Conservation (phyloP, 2,113 vertebrate species). For the Cacatua alba region DNA sequence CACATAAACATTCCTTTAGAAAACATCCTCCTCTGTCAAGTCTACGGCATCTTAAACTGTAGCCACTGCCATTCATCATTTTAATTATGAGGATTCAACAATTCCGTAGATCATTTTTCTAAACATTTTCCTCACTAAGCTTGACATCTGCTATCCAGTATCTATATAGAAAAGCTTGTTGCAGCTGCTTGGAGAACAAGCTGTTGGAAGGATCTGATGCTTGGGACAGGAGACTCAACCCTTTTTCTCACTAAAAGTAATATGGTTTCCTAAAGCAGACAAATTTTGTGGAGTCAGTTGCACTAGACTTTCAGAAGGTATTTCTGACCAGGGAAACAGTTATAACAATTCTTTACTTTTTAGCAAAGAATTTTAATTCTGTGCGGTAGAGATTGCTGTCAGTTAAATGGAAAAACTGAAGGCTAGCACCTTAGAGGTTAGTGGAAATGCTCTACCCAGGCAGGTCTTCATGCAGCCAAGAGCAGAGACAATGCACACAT, state of each 20-base stretch:
- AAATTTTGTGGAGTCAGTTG: not conserved
- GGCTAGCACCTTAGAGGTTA: not conserved
- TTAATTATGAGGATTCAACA: constrained; percentile 10
- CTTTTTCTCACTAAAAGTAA: not conserved
- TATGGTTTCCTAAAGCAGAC: not conserved
- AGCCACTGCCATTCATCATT: not conserved
- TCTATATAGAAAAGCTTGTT: constrained; percentile 5
- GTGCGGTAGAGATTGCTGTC: not conserved
- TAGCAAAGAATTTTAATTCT: not conserved
- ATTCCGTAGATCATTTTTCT: not conserved
- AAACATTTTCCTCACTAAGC: not conserved
- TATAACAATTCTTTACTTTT: not conserved
- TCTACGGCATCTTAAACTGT: not conserved
- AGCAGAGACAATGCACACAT: fast-evolving
- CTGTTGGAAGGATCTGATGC: not conserved
- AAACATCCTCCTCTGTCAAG: constrained; percentile 41
- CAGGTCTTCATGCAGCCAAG: not conserved
- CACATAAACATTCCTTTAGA: constrained; percentile 65
- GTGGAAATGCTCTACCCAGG: not conserved
- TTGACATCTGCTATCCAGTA: not conserved
- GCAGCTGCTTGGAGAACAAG: constrained; percentile 1
- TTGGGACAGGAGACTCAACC: not conserved
- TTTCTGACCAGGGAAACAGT: not conserved
- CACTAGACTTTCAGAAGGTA: not conserved
- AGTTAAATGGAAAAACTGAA: not conserved